Evolutionary conservation across 2,113 vertebrate genomes (phyloP).

Genomic region (Geothlypis trichas): DNA sequence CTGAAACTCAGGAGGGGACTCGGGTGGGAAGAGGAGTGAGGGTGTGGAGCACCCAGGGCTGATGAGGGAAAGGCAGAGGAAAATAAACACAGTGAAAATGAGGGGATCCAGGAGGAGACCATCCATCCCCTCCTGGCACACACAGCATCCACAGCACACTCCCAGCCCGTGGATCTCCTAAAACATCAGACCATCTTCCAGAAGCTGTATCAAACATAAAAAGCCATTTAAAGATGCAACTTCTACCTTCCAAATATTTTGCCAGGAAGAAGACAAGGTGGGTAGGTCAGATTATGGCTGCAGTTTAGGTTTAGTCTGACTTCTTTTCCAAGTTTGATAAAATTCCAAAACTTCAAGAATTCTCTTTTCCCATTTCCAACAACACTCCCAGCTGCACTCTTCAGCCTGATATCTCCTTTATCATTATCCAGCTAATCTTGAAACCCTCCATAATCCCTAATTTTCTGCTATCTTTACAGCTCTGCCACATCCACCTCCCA

Average conservation of each 20-base stretch:
- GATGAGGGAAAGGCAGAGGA: not conserved
- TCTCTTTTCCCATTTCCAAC: not conserved
- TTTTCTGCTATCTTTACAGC: not conserved
- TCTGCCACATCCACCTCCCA: not conserved
- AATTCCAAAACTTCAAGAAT: not conserved
- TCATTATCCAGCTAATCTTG: not conserved
- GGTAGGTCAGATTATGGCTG: not conserved
- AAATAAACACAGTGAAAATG: not conserved
- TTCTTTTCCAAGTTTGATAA: not conserved
- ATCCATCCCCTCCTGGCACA: not conserved
- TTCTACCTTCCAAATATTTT: not conserved
- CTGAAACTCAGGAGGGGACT: not conserved
- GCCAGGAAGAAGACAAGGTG: not conserved
- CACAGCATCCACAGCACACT: accelerated
- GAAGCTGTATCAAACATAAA: accelerated
- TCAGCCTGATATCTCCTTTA: not conserved
- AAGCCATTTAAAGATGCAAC: not conserved
- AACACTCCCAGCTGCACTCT: not conserved
- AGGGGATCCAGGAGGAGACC: not conserved
- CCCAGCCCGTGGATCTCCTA: not conserved
- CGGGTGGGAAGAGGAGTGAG: too few relatives aligned
- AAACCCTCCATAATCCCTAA: not conserved
- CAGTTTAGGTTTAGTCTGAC: not conserved
- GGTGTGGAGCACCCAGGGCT: not conserved
- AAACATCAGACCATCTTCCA: not conserved